A percentile compares a stretch with the other conserved stretches of the same genome.
phyloP scores from a whole-genome alignment of 2,113 vertebrate genomes.

The Dicrurus megarhynchus region DNA sequence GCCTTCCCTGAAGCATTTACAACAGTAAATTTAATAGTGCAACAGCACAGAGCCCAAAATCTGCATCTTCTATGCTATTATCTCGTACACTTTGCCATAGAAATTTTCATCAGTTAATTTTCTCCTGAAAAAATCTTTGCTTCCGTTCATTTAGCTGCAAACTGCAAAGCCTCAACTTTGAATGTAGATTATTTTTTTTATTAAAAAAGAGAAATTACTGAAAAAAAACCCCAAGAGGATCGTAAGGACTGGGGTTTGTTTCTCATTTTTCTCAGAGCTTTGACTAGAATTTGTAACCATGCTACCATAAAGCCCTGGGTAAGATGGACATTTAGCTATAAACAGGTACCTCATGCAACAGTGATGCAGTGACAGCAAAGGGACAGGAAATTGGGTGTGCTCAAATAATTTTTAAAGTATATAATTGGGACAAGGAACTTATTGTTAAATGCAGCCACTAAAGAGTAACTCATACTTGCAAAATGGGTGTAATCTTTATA shows the following conservation, averaged over 20 bases:
- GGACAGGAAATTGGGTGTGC: not conserved
- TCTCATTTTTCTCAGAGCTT: not conserved
- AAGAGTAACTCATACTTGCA: not conserved
- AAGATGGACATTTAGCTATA: not conserved
- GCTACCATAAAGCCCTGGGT: not conserved
- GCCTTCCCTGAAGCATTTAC: not conserved
- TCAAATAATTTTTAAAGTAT: slow-evolving; percentile 28
- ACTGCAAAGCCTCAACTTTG: not conserved
- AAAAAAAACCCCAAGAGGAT: not conserved
- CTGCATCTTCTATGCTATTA: not conserved
- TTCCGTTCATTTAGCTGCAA: not conserved
- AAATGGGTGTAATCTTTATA: not conserved
- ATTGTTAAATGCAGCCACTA: not conserved
- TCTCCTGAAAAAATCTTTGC: not conserved
- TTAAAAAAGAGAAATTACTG: not conserved
- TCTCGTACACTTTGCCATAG: not conserved
- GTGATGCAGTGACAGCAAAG: not conserved
- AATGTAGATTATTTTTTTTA: not conserved
- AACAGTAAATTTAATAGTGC: not conserved
- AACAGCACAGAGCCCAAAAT: not conserved
- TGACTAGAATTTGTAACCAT: not conserved
- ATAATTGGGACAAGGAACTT: not conserved
- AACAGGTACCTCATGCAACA: not conserved
- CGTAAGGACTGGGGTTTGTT: not conserved
- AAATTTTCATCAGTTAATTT: not conserved